These are phyloP conservation scores for Brachypterus glaber DNA, from an alignment of 2,888 invertebrate species.

Conservation along the genomic window DNA sequence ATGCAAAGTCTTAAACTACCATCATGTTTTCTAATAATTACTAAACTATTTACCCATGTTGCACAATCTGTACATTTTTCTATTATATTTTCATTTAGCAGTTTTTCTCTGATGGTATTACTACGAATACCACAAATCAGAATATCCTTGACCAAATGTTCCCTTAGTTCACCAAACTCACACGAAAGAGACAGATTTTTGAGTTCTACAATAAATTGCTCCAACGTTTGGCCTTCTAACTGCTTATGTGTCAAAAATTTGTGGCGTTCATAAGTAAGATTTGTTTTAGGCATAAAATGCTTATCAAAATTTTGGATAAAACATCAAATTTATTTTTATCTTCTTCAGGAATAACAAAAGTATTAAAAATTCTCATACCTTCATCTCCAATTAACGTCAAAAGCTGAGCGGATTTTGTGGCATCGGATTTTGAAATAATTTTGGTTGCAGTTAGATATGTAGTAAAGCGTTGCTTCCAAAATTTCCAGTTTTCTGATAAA, in stretches of 20 bases:
- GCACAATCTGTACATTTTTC: no score
- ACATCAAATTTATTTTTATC: no score
- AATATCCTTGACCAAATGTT: slow-evolving; percentile 12
- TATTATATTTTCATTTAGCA: slow-evolving; percentile 14
- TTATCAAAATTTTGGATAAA: no score
- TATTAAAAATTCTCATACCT: slow-evolving; percentile 11
- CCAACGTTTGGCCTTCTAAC: slow-evolving; percentile 14
- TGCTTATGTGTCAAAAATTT: slow-evolving; percentile 15
- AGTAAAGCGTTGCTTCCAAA: neutral
- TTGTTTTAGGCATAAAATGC: slow-evolving; percentile 14
- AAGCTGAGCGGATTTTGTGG: slow-evolving; percentile 12
- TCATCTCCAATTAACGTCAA: slow-evolving; percentile 12
- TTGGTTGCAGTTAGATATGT: neutral
- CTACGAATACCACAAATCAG: slow-evolving; percentile 14
- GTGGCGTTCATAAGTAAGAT: slow-evolving; percentile 16
- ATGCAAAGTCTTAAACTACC: no score
- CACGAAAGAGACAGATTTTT: slow-evolving; percentile 15
- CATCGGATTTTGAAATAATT: neutral
- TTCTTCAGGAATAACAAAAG: slow-evolving; percentile 6
- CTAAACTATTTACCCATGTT: no score
- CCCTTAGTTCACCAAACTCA: slow-evolving; percentile 12
- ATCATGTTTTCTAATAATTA: no score
- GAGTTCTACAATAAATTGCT: slow-evolving; percentile 16
- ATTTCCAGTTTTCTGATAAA: neutral
- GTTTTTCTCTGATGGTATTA: slow-evolving; percentile 14